A percentile compares a stretch with the other conserved stretches of the same genome.
Evolutionary conservation across 2,113 vertebrate genomes (phyloP).

Genomic region (Thamnaconus septentrionalis): DNA sequence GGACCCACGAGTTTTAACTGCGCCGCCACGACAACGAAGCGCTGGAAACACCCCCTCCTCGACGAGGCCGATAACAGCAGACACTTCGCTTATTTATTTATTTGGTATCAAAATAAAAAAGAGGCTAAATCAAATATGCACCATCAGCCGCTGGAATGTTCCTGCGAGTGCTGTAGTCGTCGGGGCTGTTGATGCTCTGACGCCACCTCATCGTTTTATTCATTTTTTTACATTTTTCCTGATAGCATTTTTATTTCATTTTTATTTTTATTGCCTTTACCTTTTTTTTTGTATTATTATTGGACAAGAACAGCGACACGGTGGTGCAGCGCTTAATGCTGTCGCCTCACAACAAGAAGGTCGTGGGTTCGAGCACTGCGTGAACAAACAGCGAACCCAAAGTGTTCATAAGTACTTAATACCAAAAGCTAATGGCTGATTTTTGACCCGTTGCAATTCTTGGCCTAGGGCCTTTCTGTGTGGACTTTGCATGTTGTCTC

Average conservation of each 20-base stretch:
- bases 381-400: too few relatives aligned
- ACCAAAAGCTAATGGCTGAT: too few relatives aligned
- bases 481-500: too few relatives aligned
- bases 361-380: too few relatives aligned
- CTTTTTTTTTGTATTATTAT: neutral
- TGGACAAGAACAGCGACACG: too few relatives aligned
- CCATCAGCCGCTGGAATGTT: slow-evolving; percentile 6
- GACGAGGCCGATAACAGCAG: slow-evolving; percentile 7
- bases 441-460: too few relatives aligned
- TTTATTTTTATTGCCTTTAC: neutral
- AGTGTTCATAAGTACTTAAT: too few relatives aligned
- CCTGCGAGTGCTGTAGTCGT: too few relatives aligned
- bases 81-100: slow-evolving; percentile 27
- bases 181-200: slow-evolving; percentile 6
- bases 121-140: slow-evolving; percentile 20
- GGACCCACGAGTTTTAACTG: neutral
- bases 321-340: too few relatives aligned
- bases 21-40: slow-evolving; percentile 15
- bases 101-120: slow-evolving; percentile 16
- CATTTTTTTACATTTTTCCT: neutral
- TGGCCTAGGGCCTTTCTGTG: too few relatives aligned
- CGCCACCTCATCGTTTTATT: neutral
- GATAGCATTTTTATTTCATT: neutral
- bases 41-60: slow-evolving; percentile 3
- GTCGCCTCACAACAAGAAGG: too few relatives aligned